Evolutionary conservation across 2,113 vertebrate species (phyloP).

Genomic region (Syrmaticus mikado): DNA sequence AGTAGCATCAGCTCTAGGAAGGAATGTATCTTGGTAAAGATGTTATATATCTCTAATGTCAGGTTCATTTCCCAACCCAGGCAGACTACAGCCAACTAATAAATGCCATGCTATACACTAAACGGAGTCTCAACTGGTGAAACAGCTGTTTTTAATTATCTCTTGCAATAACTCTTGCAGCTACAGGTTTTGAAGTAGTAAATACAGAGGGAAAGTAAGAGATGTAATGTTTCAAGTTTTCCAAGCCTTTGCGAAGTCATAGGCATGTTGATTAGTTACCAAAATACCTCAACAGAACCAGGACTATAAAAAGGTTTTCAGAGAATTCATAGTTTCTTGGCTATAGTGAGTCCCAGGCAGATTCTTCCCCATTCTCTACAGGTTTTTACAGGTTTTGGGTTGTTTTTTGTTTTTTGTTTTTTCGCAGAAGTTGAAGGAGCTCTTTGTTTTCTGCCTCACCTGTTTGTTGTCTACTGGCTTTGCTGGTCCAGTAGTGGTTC

Average conservation of each 20-base stretch:
- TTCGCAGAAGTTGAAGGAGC: background rate
- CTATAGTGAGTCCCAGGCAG: background rate
- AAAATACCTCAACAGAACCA: background rate
- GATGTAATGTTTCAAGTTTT: background rate
- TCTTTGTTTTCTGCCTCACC: slow-evolving; percentile 60
- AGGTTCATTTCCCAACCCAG: background rate
- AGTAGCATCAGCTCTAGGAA: slow-evolving; percentile 20
- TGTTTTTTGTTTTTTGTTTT: too few relatives aligned
- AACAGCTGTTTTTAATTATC: background rate
- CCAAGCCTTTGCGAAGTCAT: background rate
- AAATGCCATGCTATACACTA: background rate
- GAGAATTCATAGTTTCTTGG: background rate
- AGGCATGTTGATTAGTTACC: background rate
- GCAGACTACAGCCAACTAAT: slow-evolving; percentile 13
- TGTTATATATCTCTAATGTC: background rate
- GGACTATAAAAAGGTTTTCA: background rate
- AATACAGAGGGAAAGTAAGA: background rate
- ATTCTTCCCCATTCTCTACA: background rate
- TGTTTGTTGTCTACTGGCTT: slow-evolving; percentile 53
- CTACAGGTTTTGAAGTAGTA: slow-evolving; percentile 9
- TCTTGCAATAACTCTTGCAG: slow-evolving; percentile 29
- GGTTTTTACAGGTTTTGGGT: background rate
- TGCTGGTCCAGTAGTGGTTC: slow-evolving; percentile 47
- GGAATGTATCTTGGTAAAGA: background rate
- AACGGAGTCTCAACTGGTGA: background rate